Conservation (phyloP, 2,888 invertebrate genomes). For the Euproctis similis region DNA sequence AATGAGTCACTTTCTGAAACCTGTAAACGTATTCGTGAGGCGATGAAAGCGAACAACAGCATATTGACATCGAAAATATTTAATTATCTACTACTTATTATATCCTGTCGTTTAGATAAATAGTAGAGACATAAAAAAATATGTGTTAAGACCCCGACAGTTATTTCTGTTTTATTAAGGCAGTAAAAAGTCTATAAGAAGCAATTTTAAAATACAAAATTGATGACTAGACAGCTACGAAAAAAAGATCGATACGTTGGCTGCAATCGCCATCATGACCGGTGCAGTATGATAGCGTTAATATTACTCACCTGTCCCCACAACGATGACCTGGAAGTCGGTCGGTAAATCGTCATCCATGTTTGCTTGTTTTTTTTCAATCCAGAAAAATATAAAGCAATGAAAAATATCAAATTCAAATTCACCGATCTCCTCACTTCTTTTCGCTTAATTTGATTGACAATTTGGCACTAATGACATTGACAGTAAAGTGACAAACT, state of each 20-base stretch:
- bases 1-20: constrained; percentile 5
- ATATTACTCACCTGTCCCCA: constrained; percentile 87
- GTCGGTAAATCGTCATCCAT: constrained; percentile 89
- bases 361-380: constrained; percentile 30
- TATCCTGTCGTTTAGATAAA: too few relatives aligned
- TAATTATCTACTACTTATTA: constrained; percentile 38
- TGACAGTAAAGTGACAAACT: too few relatives aligned
- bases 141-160: too few relatives aligned
- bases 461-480: constrained; percentile 20
- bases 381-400: constrained; percentile 17
- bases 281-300: constrained; percentile 39
- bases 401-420: constrained; percentile 20
- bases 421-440: constrained; percentile 19
- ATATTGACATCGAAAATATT: constrained; percentile 33
- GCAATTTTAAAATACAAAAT: constrained; percentile 20
- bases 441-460: constrained; percentile 5
- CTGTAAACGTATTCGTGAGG: constrained; percentile 6
- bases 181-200: too few relatives aligned
- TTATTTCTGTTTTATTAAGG: too few relatives aligned
- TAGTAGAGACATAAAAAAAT: too few relatives aligned
- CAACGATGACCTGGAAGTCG: constrained; percentile 91
- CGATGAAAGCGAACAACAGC: constrained; percentile 24
- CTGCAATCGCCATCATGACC: constrained; percentile 59
- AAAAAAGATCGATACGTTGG: constrained; percentile 69
- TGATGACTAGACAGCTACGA: constrained; percentile 38